phyloP scores from a whole-genome alignment of 2,888 invertebrate genomes.

The Ommatoiulus sabulosus region DNA sequence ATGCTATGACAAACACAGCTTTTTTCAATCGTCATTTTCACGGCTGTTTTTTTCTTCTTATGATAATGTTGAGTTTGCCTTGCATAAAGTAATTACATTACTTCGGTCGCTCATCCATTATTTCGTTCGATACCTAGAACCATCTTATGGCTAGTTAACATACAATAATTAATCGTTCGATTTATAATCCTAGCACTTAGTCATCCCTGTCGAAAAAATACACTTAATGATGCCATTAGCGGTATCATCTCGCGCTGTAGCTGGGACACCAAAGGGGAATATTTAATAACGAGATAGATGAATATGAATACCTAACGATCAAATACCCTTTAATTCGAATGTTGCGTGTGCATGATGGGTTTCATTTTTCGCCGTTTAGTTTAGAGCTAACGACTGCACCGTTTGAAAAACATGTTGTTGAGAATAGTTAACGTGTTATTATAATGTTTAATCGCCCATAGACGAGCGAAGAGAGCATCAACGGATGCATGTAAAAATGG shows the following conservation, averaged over 20 bases:
- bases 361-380: too few relatives aligned
- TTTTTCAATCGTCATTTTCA: neutral
- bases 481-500: too few relatives aligned
- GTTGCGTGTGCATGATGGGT: too few relatives aligned
- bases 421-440: too few relatives aligned
- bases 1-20: constrained; percentile 1
- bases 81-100: neutral
- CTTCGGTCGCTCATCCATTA: neutral
- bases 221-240: neutral
- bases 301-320: too few relatives aligned
- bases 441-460: too few relatives aligned
- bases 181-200: neutral
- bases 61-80: neutral
- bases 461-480: too few relatives aligned
- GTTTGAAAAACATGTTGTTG: too few relatives aligned
- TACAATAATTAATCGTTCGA: neutral
- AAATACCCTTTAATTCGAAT: too few relatives aligned
- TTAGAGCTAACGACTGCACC: too few relatives aligned
- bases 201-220: neutral
- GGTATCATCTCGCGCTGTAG: neutral
- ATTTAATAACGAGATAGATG: too few relatives aligned
- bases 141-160: neutral
- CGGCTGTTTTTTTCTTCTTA: neutral
- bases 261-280: too few relatives aligned
- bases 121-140: neutral